Percentiles rank a stretch among this genome's conserved stretches.
phyloP scores from a whole-genome alignment of 2,113 vertebrate species.

The Callaeas wilsoni region DNA sequence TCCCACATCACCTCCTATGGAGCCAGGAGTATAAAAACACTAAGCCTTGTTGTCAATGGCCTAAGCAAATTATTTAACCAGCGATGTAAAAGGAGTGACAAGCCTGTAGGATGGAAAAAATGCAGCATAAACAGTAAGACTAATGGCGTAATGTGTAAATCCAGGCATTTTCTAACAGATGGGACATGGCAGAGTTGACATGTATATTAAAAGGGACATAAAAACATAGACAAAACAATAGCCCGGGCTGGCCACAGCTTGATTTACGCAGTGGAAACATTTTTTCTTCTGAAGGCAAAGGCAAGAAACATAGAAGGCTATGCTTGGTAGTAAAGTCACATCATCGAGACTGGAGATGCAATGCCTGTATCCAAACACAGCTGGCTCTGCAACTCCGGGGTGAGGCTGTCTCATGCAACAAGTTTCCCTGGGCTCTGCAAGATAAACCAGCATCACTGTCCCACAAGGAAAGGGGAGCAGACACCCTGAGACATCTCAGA shows the following conservation, averaged over 20 bases:
- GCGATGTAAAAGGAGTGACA: neutral
- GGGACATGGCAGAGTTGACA: neutral
- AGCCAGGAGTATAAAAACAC: neutral
- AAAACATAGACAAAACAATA: slow-evolving; percentile 33
- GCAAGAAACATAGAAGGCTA: neutral
- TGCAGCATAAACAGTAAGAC: slow-evolving; percentile 1
- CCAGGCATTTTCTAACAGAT: neutral
- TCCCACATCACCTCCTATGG: neutral
- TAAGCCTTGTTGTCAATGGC: neutral
- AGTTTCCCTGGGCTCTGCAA: neutral
- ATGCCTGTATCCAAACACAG: neutral
- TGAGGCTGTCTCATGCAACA: neutral
- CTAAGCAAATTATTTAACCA: slow-evolving; percentile 22
- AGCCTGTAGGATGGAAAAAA: slow-evolving; percentile 32
- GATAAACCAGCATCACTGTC: rapidly evolving
- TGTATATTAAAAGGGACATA: neutral
- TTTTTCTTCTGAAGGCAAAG: slow-evolving; percentile 6
- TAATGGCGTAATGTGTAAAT: slow-evolving; percentile 18
- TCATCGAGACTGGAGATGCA: rapidly evolving
- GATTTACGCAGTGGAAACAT: slow-evolving; percentile 2
- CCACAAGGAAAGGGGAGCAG: neutral
- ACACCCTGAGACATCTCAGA: neutral
- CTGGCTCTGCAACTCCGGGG: neutral
- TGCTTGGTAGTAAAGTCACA: neutral
- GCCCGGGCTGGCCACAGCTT: neutral